Evolutionary conservation across 2,113 vertebrate genomes (phyloP), one percentile per base, ranked within the genome.

Genomic region (Calyptomena viridis): DNA sequence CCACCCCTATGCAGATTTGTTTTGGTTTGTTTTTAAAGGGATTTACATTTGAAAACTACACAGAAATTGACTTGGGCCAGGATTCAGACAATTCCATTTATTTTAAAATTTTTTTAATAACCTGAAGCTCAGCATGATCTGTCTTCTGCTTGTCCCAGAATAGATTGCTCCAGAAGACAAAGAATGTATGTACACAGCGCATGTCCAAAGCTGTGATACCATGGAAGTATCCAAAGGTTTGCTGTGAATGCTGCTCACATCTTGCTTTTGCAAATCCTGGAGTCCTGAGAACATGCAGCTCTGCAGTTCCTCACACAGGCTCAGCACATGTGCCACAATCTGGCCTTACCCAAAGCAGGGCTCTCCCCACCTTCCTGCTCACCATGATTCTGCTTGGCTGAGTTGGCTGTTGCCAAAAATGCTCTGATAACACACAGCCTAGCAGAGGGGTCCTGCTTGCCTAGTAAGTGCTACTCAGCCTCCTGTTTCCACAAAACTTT

Each of bases 391-490:
- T 75, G 23, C 67, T 7, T 35, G 42, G 42, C 40, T 64, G 52
- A 28, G 22, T 24, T 14, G 58, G 58, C 24, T 44, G 2, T 19
- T 83, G 67, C 42, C 31, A 59, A 46, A 64, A 50, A 16, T 5
- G 33, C 23, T 23, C 0, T 1, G 0, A 56, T 58, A 31, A 30
- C 15, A 11, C 14, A 35, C 23, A 3, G 0, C 16, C n/a, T 23
- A 8, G 53, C 33, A 71, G 42, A 47, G 31, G 66, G 35, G 60
- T 58, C 47, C 67, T 49, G 15, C 18, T 14, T 60, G 33, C 62
- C 52, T 63, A 4, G 0, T 22, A 23, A 31, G 18, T 6, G 3
- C 53, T 63, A 13, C 12, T 8, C 62, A 37, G 50, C 28, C 30
- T 53, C 62, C 15, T 14, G 7, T 58, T 69, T 58, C 64, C 8